These are phyloP conservation scores for Branchipolynoe longqiensis DNA, from an alignment of 2,888 invertebrate genomes.

Conservation along the genomic window DNA sequence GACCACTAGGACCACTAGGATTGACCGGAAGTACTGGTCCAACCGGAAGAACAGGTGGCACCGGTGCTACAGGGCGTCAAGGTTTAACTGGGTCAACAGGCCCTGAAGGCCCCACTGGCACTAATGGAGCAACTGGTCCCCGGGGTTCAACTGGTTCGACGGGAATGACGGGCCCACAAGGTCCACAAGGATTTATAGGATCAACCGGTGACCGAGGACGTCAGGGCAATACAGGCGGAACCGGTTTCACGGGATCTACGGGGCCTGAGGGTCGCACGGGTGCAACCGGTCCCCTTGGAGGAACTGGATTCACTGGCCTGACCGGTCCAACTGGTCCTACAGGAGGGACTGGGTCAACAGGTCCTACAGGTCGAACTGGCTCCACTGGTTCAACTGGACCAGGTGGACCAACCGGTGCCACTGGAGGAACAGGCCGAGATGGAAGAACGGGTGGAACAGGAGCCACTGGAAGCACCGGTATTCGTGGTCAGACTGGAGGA, in stretches of 20 bases:
- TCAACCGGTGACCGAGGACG: conserved; percentile 52
- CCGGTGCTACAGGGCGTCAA: conserved; percentile 59
- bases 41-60: conserved; percentile 59
- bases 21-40: conserved; percentile 63
- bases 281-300: conserved; percentile 50
- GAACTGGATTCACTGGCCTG: conserved; percentile 57
- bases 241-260: conserved; percentile 46
- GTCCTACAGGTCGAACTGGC: conserved; percentile 55
- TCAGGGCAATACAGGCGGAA: too few species aligned
- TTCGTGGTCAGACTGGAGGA: conserved; percentile 58
- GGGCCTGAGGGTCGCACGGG: conserved; percentile 50
- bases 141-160: conserved; percentile 52
- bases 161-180: conserved; percentile 59
- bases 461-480: conserved; percentile 56
- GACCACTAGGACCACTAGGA: conserved; percentile 60
- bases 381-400: conserved; percentile 57
- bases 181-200: conserved; percentile 60
- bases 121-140: conserved; percentile 35
- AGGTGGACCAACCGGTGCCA: conserved; percentile 50
- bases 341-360: conserved; percentile 60
- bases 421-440: conserved; percentile 59
- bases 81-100: conserved; percentile 40
- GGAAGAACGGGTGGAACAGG: conserved; percentile 61
- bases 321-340: conserved; percentile 50
- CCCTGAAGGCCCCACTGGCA: conserved; percentile 42